Base-by-base conservation (phyloP, 2,113 vertebrate genomes). In the Myotis brandtii region DNA sequence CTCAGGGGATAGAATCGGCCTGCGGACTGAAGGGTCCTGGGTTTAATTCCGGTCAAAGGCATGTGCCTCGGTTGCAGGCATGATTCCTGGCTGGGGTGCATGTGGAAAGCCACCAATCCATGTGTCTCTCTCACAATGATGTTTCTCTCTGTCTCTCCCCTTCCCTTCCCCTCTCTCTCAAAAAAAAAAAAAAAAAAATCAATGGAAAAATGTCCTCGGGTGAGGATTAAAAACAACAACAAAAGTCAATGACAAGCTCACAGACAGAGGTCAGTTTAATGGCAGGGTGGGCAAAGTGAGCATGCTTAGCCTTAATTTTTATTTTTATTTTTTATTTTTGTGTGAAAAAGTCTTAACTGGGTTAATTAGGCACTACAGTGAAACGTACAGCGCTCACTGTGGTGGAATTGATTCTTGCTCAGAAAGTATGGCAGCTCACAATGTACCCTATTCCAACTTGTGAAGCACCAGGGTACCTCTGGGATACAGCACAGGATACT, bases 381-480 rank as follows among this genome's bases (percentile, higher is more conserved):
- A 76, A 69, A 84, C 73, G 73, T 9, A 23, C 30, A 4, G 18
- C 43, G 23, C 34, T 92, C 59, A 67, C 16, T 8, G 27, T 8
- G 21, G 82, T 6, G 10, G 66, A 43, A 81, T 3, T 21, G 70
- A 46, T 9, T 16, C 43, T 48, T 40, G 18, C 85, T 81, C 25
- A 30, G n/a, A 7, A 70, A 72, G 40, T 25, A 52, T 4, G 43
- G 21, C 9, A 18, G 62, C 37, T 73, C 69, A 34, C 25, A 27
- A 11, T 0, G 1, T 3, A 25, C 20, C 9, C 23, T 0, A 6
- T 30, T n/a, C 81, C 10, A 69, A 12, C 59, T 16, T 23, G 27
- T 32, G 5, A 40, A 62, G 21, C 1, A 21, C 46, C 25, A 37
- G 52, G 1, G 3, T 64, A 25, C 17, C 48, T 73, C 13, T 30